Base-by-base conservation (phyloP, 2,888 invertebrate species). In the Diploptera punctata region DNA sequence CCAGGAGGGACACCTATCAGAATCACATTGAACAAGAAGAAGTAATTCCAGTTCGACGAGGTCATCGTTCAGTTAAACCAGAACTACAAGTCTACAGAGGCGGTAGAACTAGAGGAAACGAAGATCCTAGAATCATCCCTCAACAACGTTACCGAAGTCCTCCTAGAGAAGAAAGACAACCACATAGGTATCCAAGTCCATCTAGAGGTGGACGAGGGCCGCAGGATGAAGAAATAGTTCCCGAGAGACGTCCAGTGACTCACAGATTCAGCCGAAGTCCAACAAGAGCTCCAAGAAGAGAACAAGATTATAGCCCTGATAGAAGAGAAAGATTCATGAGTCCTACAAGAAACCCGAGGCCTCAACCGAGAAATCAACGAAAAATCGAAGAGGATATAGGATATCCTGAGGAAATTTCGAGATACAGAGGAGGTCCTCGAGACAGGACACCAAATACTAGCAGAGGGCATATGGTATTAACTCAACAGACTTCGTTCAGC, bases 271-370 rank as follows among this genome's bases (percentile, higher is more conserved):
- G 29, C 57, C 26, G 57, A 3, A 57, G 57, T 29, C 57, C 57
- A 2, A 57, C 31, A 3, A 57, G 57, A 57, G 31, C 26, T n/a
- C 24, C 57, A 1, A 57, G 57, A 24, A 16, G 57, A n/a, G 29
- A 57, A 16, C 18, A 57, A n/a, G 57, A 57, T 24, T 57, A 29
- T n/a, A 57, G 57, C 29, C 57, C 57, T 10, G 57, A 57, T 1
- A 57, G 57, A 13, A 57, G 68, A n/a, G 67, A 70, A 18, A 33
- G 73, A 2, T 61, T 70, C 33, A 44, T 73, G 62, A 67, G 73
- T 26, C 65, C 65, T 0, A 65, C 65, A 65, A 31, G 65, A 1
- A 43, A 65, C 18, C 67, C 73, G 7, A 29, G 57, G 13, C 70
- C 62, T n/a, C 70, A 29, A 13, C 70, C 44, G 29, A 26, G 57